Evolutionary conservation across 1,140 invertebrate species (phyloP).

Genomic region (Penaeus japonicus): DNA sequence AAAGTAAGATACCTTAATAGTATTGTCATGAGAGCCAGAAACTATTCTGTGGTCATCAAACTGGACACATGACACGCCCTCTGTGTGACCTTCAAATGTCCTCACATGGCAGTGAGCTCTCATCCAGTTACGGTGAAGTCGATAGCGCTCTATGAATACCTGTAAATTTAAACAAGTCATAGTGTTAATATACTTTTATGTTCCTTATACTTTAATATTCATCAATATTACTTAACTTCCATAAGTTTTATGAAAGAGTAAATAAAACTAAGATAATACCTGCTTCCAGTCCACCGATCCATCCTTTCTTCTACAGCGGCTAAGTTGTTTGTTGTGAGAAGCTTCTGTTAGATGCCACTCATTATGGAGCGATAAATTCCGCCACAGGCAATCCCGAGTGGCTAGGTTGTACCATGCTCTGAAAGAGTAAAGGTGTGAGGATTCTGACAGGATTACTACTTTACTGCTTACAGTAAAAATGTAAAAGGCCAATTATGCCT

Average conservation of each 20-base stretch:
- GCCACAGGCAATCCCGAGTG: constrained; percentile 58
- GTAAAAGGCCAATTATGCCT: constrained; percentile 37
- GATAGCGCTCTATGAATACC: constrained; percentile 62
- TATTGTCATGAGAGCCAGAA: constrained; percentile 69
- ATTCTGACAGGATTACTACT: not conserved
- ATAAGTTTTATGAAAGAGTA: not conserved
- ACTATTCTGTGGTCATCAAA: constrained; percentile 68
- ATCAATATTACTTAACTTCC: not conserved
- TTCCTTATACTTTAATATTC: not conserved
- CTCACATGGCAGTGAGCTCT: constrained; percentile 64
- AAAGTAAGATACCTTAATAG: constrained; percentile 65
- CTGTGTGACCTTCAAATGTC: constrained; percentile 68
- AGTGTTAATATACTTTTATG: too few species aligned
- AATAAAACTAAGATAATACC: constrained; percentile 59
- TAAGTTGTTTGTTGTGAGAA: constrained; percentile 58
- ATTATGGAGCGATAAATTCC: constrained; percentile 53
- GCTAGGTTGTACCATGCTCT: constrained; percentile 48
- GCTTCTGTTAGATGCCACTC: constrained; percentile 59
- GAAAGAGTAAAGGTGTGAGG: not conserved
- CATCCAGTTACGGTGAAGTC: constrained; percentile 63
- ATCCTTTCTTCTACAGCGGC: constrained; percentile 35
- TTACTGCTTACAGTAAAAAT: not conserved
- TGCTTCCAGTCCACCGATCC: constrained; percentile 61
- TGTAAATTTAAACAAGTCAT: constrained; percentile 50
- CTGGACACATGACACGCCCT: constrained; percentile 68